Percentiles rank a stretch among this genome's conserved stretches.
Conservation (phyloP, 1,140 invertebrate genomes). For the Zaprionus tsacasi region DNA sequence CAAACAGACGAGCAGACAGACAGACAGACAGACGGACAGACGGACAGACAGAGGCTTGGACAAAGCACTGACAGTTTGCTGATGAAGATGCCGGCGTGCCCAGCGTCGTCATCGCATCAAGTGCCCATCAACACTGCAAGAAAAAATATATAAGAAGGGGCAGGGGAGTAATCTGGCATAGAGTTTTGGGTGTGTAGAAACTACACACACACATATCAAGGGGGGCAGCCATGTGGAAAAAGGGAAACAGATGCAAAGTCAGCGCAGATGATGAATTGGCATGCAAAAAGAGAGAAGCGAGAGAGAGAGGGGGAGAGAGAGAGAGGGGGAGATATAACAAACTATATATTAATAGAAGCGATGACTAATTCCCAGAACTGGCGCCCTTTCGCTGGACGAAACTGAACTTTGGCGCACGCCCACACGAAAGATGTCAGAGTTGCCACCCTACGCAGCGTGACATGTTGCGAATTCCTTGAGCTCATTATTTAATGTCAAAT, state of each 20-base stretch:
- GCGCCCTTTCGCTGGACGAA: constrained; percentile 23
- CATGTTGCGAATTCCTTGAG: constrained; percentile 79
- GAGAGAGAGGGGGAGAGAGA: too few relatives aligned
- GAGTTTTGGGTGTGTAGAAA: constrained; percentile 30
- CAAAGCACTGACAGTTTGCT: constrained; percentile 48
- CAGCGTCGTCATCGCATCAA: constrained; percentile 5
- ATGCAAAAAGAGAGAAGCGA: constrained; percentile 23
- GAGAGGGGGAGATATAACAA: constrained; percentile 1
- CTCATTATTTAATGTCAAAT: constrained; percentile 83
- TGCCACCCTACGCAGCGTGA: constrained; percentile 1
- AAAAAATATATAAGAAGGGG: constrained; percentile 18
- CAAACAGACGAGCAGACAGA: constrained; percentile 25
- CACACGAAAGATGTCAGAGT: constrained; percentile 10
- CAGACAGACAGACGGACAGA: background rate
- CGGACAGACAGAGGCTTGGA: too few relatives aligned
- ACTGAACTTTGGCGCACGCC: constrained; percentile 25
- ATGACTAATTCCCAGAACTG: constrained; percentile 61
- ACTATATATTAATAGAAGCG: constrained; percentile 59
- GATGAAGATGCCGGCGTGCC: constrained; percentile 41
- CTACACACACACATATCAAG: background rate
- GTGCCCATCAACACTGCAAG: constrained; percentile 20
- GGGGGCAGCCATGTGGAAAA: constrained; percentile 51
- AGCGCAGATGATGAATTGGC: constrained; percentile 69
- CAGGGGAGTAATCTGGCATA: constrained; percentile 38
- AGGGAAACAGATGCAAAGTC: constrained; percentile 56